Base-by-base conservation (phyloP, 2,113 vertebrate species). In the Pterocles orientalis region DNA sequence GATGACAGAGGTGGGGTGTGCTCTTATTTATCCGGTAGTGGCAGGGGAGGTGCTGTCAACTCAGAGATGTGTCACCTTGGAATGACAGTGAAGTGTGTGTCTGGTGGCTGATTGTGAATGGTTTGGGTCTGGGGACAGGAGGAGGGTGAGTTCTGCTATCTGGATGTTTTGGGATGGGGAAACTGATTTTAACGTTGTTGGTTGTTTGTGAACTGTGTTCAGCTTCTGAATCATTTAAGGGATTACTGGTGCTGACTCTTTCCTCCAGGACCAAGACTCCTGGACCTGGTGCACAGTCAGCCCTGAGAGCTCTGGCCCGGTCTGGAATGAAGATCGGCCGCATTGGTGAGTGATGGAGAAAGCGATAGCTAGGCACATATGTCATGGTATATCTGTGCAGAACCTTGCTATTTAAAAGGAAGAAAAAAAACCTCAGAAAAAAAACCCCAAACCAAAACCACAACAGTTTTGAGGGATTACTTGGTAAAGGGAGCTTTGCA, bases 251-350 rank as follows among this genome's bases (percentile, higher is more conserved):
- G 92, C 45, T 86, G 51, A 33, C 58, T 91, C 9, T 80, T 3
- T 88, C 54, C 87, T 90, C 34, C 90, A 99, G 99, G 97, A 99
- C 99, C 43, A 99, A 99, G 98, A 99, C 99, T 81, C 99, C 99
- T 21, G 99, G 99, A 93, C 99, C 99, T 4, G 99, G 99, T 73
- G 99, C 99, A 20, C 99, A 99, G 98, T 99, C 99, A 69, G 99
- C 99, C 34, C 98, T 99, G 92, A 98, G 99, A 97, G 99, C 99
- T 88, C 97, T 99, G 90, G 99, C 99, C 90, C 99, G 99, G 10
- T 99, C 99, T 1, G 99, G 99, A 23, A 99, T 99, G 99, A 99
- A 99, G 98, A 99, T 99, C 0, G 99, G 99, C 60, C 99, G 99
- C 66, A 99, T 99, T 66, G 99, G 99, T 99, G 93, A 97, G 98